Base-by-base conservation (phyloP, 2,797 vertebrate genomes). In the Chelonia mydas region DNA sequence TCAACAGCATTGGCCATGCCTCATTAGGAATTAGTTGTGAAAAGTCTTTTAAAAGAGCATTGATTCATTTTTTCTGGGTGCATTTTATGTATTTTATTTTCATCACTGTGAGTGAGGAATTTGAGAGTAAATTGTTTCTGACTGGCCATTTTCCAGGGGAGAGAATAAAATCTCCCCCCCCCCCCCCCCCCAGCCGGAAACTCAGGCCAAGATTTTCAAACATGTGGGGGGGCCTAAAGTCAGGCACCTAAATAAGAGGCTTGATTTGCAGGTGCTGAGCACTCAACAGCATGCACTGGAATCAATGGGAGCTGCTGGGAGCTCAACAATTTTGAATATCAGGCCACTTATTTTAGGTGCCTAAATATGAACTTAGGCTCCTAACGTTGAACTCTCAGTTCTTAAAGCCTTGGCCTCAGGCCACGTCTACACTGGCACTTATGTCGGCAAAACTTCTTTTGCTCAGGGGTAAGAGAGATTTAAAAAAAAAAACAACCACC, bases 21-120 rank as follows among this genome's bases (percentile, higher is more conserved):
- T 97, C 95, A 92, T 92, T 92, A 96, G 90, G 94, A 96, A 96
- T 95, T 91, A 93, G 85, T 86, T 94, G 93, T 90, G 94, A 96
- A 87, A 95, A 89, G 87, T 89, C 28, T 95, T 87, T 93, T 90
- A 55, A 94, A 95, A 92, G 83, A 89, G 37, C 68, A 86, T 89
- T 92, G 92, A 94, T 97, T 96, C 68, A 87, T 87, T 87, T 53
- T 90, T 84, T 25, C 41, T 41, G 45, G 74, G 72, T 31, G 84
- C 84, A 15, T 96, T 86, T 86, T 91, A 59, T 81, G 33, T 27
- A 12, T 2, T 0, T 0, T 1, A 92, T 95, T 95, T 96, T 96
- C 90, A 86, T 88, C 87, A 89, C 83, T 53, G 59, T 0, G 77
- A 80, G 88, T 53, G 84, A 92, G 90, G 37, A 92, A 96, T 92